Percentiles rank a stretch among this genome's conserved stretches.
phyloP scores from a whole-genome alignment of 2,888 invertebrate genomes.

The Schizotus pectinicornis region DNA sequence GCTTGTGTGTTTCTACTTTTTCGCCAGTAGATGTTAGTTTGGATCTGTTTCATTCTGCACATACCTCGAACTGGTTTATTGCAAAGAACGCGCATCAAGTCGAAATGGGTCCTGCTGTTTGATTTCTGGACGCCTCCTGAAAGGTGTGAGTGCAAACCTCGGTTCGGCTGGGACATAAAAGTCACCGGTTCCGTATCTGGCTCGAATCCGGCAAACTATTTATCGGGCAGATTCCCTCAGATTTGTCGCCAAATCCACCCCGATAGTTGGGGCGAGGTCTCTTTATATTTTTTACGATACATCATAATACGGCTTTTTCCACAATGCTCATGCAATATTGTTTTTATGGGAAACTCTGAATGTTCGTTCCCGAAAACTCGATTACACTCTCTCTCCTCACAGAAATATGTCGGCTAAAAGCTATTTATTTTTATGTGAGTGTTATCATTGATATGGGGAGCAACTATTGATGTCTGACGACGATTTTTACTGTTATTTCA shows the following conservation, averaged over 20 bases:
- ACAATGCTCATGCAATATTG: slow-evolving; percentile 58
- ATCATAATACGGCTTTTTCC: slow-evolving; percentile 55
- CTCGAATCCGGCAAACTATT: slow-evolving; percentile 42
- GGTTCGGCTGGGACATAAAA: background rate
- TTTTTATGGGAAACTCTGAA: slow-evolving; percentile 55
- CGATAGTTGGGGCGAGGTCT: slow-evolving; percentile 42
- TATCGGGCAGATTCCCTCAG: slow-evolving; percentile 48
- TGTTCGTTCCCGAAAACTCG: slow-evolving; percentile 46
- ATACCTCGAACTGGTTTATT: too few relatives aligned
- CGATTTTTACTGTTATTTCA: slow-evolving; percentile 50
- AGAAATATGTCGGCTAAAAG: slow-evolving; percentile 51
- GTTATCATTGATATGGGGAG: slow-evolving; percentile 58
- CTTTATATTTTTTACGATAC: slow-evolving; percentile 57
- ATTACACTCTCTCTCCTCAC: slow-evolving; percentile 52
- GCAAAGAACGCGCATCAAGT: too few relatives aligned
- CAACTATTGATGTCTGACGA: slow-evolving; percentile 44
- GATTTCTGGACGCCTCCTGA: too few relatives aligned
- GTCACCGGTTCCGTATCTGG: slow-evolving; percentile 16
- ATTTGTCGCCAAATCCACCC: slow-evolving; percentile 52
- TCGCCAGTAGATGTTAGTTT: too few relatives aligned
- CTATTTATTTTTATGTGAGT: slow-evolving; percentile 60
- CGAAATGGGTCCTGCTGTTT: too few relatives aligned
- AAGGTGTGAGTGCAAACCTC: too few relatives aligned
- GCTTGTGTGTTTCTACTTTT: too few relatives aligned
- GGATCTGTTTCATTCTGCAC: too few relatives aligned